These are phyloP conservation scores for Thysanoteuthis rhombus DNA, from an alignment of 2,888 invertebrate genomes.

Conservation along the genomic window DNA sequence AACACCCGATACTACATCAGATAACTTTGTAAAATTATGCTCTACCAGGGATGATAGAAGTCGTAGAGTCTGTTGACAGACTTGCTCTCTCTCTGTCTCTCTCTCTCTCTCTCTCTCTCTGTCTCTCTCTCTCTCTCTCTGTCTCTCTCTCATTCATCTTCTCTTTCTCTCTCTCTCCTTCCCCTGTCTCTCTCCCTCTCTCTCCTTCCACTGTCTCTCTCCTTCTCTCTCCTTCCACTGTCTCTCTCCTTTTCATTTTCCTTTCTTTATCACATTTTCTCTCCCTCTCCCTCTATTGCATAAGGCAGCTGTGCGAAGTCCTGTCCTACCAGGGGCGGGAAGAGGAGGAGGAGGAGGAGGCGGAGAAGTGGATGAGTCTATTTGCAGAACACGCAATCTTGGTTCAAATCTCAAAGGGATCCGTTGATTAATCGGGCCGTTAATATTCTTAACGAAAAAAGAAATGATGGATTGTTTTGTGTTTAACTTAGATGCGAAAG, in stretches of 20 bases:
- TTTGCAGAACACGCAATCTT: neutral
- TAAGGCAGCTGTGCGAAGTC: neutral
- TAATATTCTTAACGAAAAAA: constrained; percentile 12
- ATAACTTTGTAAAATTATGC: too few species aligned
- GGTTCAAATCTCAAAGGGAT: neutral
- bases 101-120: neutral
- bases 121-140: neutral
- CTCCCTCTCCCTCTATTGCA: neutral
- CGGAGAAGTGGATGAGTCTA: neutral
- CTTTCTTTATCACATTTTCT: neutral
- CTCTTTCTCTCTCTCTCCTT: neutral
- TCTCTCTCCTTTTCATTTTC: neutral
- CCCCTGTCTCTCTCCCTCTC: neutral
- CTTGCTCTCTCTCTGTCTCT: neutral
- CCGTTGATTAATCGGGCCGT: neutral
- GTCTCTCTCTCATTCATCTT: neutral
- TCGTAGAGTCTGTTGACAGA: too few species aligned
- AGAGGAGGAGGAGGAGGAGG: too few species aligned
- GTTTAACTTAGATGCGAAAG: neutral
- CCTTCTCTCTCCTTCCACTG: neutral
- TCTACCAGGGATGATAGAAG: too few species aligned
- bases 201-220: neutral
- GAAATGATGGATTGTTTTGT: neutral
- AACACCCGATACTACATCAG: too few species aligned
- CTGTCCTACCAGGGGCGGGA: neutral